Evolutionary conservation across 2,797 vertebrate genomes (phyloP), one percentile per base, ranked within the genome.

Genomic region (Pseudotriccus pelzelni): DNA sequence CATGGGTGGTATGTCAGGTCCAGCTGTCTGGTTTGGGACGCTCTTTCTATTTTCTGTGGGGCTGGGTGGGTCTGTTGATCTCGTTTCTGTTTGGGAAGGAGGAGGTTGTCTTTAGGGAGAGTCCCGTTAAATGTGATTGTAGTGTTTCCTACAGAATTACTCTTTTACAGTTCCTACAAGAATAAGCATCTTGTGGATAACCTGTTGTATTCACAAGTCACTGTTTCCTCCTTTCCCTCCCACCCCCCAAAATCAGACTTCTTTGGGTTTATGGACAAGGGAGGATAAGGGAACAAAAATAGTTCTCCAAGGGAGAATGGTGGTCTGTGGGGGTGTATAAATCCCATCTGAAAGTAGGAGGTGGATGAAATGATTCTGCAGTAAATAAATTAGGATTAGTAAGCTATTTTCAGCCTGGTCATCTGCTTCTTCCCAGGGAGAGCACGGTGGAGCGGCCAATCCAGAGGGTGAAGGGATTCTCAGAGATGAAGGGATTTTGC

Each of bases 281-380:
- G 34, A 64, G 63, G 44, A 30, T 4, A 36, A n/a, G n/a, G 49
- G 27, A 60, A 46, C 0, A 4, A 12, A 43, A 50, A 4, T 2
- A 24, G 9, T n/a, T n/a, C 39, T n/a, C 49, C 0, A 0, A 17
- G 46, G 14, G 7, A 4, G n/a, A 11, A 18, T 3, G 19, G 46
- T 46, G 34, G 3, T 30, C 34, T 72, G 46, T 23, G 67, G 67
- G n/a, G 5, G 15, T 12, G 2, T 30, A 2, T n/a, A 46, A 87
- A 52, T 27, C 50, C 80, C 34, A 18, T 23, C 58, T 2, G 2
- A 9, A 50, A n/a, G 56, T 2, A 22, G 47, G 23, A 74, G 50
- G 44, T 18, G 36, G 27, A 66, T 70, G 50, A 24, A 62, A 11
- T 2, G 2, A 12, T 66, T 50, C 50, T 16, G 22, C 10, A 5